Conservation (phyloP, 2,797 vertebrate species). For the Sebastes reedi region DNA sequence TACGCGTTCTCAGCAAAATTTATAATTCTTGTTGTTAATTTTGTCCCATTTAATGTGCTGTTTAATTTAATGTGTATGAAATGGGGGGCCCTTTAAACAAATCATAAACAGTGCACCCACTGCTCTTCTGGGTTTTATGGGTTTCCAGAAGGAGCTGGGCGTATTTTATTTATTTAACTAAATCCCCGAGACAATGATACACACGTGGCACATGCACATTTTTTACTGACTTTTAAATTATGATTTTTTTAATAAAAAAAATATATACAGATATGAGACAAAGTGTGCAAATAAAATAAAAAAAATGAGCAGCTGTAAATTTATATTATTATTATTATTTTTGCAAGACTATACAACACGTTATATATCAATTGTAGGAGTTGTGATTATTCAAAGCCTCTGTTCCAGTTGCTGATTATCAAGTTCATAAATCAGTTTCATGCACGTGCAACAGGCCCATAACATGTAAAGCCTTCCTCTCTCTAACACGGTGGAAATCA, state of each 20-base stretch:
- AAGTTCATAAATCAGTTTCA: slow-evolving; percentile 47
- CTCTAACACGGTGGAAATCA: slow-evolving; percentile 20
- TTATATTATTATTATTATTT: background rate
- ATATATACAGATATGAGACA: background rate
- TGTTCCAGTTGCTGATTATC: background rate
- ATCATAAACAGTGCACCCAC: slow-evolving; percentile 46
- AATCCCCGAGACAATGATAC: background rate
- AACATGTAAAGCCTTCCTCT: slow-evolving; percentile 1
- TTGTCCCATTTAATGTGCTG: background rate
- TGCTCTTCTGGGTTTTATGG: slow-evolving; percentile 48
- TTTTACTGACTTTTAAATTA: background rate
- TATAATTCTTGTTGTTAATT: background rate
- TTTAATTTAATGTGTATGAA: slow-evolving; percentile 15
- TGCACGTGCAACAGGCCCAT: slow-evolving; percentile 45
- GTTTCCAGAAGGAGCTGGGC: slow-evolving; percentile 19
- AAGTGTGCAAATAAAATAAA: background rate
- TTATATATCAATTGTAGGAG: background rate
- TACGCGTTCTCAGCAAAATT: background rate
- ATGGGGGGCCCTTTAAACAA: slow-evolving; percentile 26
- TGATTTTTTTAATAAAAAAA: background rate
- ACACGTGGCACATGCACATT: background rate
- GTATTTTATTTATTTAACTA: slow-evolving; percentile 34
- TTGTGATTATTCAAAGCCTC: background rate
- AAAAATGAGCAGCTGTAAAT: background rate
- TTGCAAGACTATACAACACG: background rate